phyloP scores from a whole-genome alignment of 2,113 vertebrate species.

The Corythoichthys intestinalis region DNA sequence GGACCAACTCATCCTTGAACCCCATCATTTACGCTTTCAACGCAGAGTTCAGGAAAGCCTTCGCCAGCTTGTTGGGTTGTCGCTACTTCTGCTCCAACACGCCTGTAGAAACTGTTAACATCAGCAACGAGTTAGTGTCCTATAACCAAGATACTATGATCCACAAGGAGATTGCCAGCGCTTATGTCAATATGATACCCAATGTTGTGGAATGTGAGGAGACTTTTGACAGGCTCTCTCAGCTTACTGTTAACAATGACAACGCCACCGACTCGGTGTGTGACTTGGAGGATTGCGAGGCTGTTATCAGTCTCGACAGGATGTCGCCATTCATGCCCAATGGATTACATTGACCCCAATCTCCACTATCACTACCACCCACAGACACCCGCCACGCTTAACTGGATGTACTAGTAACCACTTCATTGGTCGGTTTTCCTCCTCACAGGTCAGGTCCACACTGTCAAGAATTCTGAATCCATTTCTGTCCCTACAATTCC shows the following conservation, averaged over 20 bases:
- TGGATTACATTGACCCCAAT: slow-evolving; percentile 74
- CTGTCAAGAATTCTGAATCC: neutral
- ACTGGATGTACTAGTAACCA: slow-evolving; percentile 51
- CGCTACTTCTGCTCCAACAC: slow-evolving; percentile 77
- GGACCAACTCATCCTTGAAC: slow-evolving; percentile 94
- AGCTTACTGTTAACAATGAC: slow-evolving; percentile 74
- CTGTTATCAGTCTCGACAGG: slow-evolving; percentile 81
- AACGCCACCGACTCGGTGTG: slow-evolving; percentile 76
- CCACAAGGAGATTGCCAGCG: slow-evolving; percentile 79
- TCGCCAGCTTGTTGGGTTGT: slow-evolving; percentile 86
- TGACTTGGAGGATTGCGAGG: slow-evolving; percentile 82
- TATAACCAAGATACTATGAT: slow-evolving; percentile 85
- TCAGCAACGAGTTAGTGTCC: slow-evolving; percentile 89
- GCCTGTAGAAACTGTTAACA: slow-evolving; percentile 82
- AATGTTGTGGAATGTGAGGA: slow-evolving; percentile 77
- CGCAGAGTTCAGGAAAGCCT: slow-evolving; percentile 89
- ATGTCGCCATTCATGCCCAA: slow-evolving; percentile 82
- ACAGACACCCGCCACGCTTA: slow-evolving; percentile 16
- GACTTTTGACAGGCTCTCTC: slow-evolving; percentile 79
- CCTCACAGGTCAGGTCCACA: slow-evolving; percentile 6
- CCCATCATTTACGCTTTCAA: slow-evolving; percentile 96
- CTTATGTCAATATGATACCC: slow-evolving; percentile 85
- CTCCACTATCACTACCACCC: neutral
- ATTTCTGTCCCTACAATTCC: neutral
- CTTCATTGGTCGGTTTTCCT: slow-evolving; percentile 7